Conservation (phyloP, 2,888 invertebrate genomes). For the Papilio gigon region DNA sequence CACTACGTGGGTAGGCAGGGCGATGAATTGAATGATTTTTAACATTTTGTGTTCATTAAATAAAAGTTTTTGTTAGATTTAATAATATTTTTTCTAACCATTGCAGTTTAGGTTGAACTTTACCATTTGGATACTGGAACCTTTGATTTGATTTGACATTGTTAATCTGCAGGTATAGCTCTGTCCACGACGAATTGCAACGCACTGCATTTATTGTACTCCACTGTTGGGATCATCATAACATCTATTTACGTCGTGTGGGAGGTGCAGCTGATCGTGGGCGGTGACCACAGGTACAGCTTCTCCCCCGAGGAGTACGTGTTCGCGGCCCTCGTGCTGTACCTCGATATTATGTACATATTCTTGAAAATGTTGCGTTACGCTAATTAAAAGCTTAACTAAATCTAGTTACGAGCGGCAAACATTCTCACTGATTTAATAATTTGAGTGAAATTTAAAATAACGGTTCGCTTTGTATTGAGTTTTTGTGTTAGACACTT, state of each 20-base stretch:
- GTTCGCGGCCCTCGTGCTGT: constrained; percentile 94
- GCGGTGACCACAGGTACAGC: constrained; percentile 93
- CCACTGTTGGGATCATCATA: constrained; percentile 91
- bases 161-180: constrained; percentile 78
- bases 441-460: too few relatives aligned
- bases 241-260: constrained; percentile 95
- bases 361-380: constrained; percentile 74
- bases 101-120: too few relatives aligned
- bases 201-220: constrained; percentile 86
- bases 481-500: too few relatives aligned
- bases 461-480: too few relatives aligned
- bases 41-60: too few relatives aligned
- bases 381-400: background rate
- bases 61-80: too few relatives aligned
- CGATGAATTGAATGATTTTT: too few relatives aligned
- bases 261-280: constrained; percentile 95
- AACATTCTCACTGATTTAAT: too few relatives aligned
- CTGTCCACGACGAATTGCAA: constrained; percentile 74
- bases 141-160: background rate
- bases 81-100: too few relatives aligned
- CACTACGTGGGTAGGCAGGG: too few relatives aligned
- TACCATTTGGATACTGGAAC: background rate
- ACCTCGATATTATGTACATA: constrained; percentile 94
- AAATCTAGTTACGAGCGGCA: too few relatives aligned
- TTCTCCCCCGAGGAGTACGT: constrained; percentile 97